Evolutionary conservation across 2,888 invertebrate genomes (phyloP).

Genomic region (Tricholauxania praeusta): DNA sequence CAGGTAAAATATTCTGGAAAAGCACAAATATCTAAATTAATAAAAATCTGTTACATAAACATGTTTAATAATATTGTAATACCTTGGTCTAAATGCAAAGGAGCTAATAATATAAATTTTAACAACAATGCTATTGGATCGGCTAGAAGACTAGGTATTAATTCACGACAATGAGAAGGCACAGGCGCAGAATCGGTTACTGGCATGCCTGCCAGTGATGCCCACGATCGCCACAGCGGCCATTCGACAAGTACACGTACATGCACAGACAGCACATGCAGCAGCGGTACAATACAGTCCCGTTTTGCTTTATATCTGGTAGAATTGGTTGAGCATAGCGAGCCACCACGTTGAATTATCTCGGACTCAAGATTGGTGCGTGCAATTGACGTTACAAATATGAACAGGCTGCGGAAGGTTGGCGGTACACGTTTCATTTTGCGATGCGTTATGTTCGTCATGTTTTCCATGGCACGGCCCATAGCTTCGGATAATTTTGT

Average conservation of each 20-base stretch:
- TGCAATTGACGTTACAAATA: constrained; percentile 90
- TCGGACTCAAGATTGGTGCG: constrained; percentile 95
- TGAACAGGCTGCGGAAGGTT: constrained; percentile 81
- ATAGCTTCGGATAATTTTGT: constrained; percentile 87
- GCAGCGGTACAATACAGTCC: constrained; percentile 87
- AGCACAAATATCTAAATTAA: constrained; percentile 27
- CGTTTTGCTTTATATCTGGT: constrained; percentile 80
- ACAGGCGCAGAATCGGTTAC: constrained; percentile 62
- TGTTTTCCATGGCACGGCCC: constrained; percentile 93
- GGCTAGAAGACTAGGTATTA: constrained; percentile 85
- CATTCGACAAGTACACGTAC: constrained; percentile 78
- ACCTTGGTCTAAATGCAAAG: constrained; percentile 89
- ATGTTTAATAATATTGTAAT: constrained; percentile 48
- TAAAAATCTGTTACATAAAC: neutral
- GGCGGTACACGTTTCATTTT: constrained; percentile 78
- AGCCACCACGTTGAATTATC: constrained; percentile 88
- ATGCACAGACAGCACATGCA: constrained; percentile 90
- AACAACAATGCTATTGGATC: constrained; percentile 89
- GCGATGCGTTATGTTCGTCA: constrained; percentile 88
- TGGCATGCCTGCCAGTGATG: constrained; percentile 66
- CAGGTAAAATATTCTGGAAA: constrained; percentile 87
- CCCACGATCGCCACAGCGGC: constrained; percentile 71
- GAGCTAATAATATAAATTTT: constrained; percentile 88
- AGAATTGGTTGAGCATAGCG: constrained; percentile 73
- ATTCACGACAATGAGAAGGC: constrained; percentile 66